These are phyloP conservation scores for Erythrolamprus reginae DNA, from an alignment of 2,113 vertebrate species.

Conservation along the genomic window DNA sequence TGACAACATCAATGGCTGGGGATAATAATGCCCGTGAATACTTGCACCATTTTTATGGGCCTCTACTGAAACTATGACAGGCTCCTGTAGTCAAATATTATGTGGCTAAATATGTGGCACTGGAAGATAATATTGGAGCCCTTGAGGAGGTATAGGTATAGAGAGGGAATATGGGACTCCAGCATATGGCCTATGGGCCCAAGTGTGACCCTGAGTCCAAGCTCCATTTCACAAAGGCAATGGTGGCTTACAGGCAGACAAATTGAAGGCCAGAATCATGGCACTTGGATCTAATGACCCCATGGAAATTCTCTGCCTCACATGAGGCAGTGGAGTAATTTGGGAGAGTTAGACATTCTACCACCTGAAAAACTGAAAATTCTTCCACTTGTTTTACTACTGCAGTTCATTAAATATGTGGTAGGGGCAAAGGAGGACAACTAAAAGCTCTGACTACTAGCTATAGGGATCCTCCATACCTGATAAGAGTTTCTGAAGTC, in stretches of 20 bases:
- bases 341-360: constrained; percentile 3
- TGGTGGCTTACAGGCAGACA: constrained; percentile 65
- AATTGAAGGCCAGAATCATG: constrained; percentile 52
- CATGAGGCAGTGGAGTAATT: constrained; percentile 33
- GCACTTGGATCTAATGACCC: constrained; percentile 24
- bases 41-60: not conserved
- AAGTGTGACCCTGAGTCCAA: constrained; percentile 64
- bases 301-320: constrained; percentile 39
- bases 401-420: constrained; percentile 15
- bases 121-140: constrained; percentile 64
- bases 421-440: constrained; percentile 61
- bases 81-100: not conserved
- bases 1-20: not conserved
- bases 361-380: constrained; percentile 25
- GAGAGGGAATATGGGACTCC: constrained; percentile 42
- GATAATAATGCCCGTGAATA: not conserved
- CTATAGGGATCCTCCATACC: not conserved
- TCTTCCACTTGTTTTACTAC: constrained; percentile 33
- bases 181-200: constrained; percentile 53
- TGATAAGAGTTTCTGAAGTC: constrained; percentile 24
- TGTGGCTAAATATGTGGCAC: constrained; percentile 48
- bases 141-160: constrained; percentile 56
- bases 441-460: not conserved
- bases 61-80: not conserved
- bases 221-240: constrained; percentile 70